Base-by-base conservation (phyloP, 2,113 vertebrate genomes). In the Suncus etruscus region DNA sequence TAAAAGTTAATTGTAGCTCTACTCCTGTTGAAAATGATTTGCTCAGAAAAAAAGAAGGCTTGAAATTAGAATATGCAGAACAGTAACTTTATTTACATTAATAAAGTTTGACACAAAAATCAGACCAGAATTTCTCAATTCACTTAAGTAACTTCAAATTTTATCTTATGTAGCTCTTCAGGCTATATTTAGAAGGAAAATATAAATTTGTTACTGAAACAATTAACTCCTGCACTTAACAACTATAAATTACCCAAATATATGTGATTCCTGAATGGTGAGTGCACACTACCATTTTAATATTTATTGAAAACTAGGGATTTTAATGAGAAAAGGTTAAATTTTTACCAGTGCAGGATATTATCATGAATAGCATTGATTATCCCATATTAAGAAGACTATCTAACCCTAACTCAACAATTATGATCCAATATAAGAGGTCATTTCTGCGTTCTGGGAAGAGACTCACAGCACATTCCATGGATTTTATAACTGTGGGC, bases 111-210 rank as follows among this genome's bases (percentile, higher is more conserved):
- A 51, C 50, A 27, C 86, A 81, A 24, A 73, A 86, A 93, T 54
- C 63, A 93, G 68, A 93, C n/a, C 61, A 80, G 31, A 27, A 31
- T 15, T 77, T 70, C 66, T 66, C 66, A 70, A 87, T 0, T 74
- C 16, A 51, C 25, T 66, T 66, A 94, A 90, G 70, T 66, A 91
- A 76, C 69, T 85, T 93, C 14, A 70, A 69, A 90, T 72, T 82
- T 76, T 51, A 29, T 76, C 51, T 75, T 74, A 70, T 50, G 51
- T 7, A 83, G n/a, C 29, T 70, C 27, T 24, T 2, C 2, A 54
- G 50, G 58, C 65, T 89, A 8, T 93, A 9, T 79, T 86, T 90
- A 86, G 50, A 94, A 39, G 84, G 8, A 27, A 61, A 70, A 15
- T 86, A 65, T 78, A 82, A 78, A 76, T 65, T n/a, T 78, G 88